Base-by-base conservation (phyloP, 1,140 invertebrate genomes). In the Laupala kohalensis region DNA sequence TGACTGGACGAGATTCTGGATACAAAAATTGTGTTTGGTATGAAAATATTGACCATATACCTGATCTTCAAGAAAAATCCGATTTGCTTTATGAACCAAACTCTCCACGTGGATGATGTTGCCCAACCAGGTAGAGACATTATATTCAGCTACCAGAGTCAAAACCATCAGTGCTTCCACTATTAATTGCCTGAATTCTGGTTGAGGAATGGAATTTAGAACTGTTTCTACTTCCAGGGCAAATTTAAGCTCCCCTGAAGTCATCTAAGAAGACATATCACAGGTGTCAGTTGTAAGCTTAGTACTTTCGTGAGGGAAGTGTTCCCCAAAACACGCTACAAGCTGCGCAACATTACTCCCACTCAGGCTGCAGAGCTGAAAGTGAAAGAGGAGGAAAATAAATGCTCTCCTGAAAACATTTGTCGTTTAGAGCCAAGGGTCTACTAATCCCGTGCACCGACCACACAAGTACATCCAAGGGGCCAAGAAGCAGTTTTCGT, bases 91-190 rank as follows among this genome's bases (percentile, higher is more conserved):
- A 72, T 96, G 92, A 4, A 99, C 95, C 67, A 99, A 81, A 77
- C 92, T 88, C 81, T 99, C 96, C 0, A 99, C 91, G 69, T 91
- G 89, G 62, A 99, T 92, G n/a, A 91, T 84, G 30, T 88, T 90
- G 67, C 92, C 90, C n/a, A 95, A 78, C 75, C 86, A 84, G 63
- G 86, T 78, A 15, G 89, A 87, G 23, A 73, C 15, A 77, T 95
- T 92, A 76, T 96, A 89, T 80, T 97, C 95, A 4, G 91, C 90
- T 3, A 98, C 86, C 28, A 99, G 79, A 0, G 95, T 97, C 0
- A 99, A 81, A 6, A 98, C 94, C 93, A 98, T 97, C 6, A 98
- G 82, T 12, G 95, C 96, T 83, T 99, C 98, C 0, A 99, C 97
- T 64, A 99, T 90, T 72, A 99, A 80, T 80, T 99, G 98, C 63